Conservation (phyloP, 2,113 vertebrate genomes). For the Ovibos moschatus region DNA sequence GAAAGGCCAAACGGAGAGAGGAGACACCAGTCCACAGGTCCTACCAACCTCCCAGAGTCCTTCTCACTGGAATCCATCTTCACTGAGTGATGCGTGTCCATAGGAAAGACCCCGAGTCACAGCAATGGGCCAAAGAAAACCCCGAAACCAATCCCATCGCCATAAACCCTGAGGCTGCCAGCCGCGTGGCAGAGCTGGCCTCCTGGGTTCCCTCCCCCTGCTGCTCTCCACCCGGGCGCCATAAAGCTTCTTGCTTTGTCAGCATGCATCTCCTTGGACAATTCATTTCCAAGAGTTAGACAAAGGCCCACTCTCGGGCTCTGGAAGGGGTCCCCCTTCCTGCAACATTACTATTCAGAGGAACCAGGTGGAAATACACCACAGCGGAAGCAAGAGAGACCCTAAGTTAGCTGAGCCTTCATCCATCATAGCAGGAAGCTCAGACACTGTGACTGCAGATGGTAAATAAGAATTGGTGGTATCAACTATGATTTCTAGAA, state of each 20-base stretch:
- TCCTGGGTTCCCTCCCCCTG: neutral
- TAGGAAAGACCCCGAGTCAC: fast-evolving
- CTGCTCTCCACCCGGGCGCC: fast-evolving
- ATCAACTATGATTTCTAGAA: neutral
- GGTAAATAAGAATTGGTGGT: neutral
- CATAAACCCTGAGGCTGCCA: neutral
- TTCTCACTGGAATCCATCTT: neutral
- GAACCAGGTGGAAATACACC: neutral
- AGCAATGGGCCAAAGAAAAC: neutral
- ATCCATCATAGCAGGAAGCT: neutral
- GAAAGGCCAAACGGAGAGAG: neutral
- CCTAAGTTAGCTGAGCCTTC: neutral
- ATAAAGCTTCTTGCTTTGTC: neutral
- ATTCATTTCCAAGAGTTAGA: neutral
- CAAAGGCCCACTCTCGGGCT: neutral
- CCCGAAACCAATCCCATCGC: neutral
- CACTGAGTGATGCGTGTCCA: fast-evolving
- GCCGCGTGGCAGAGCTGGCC: neutral
- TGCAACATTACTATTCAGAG: neutral
- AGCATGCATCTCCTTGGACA: neutral
- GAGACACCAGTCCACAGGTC: neutral
- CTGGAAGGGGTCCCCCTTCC: neutral
- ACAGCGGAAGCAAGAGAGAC: neutral
- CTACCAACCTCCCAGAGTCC: neutral
- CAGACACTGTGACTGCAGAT: neutral